phyloP scores from a whole-genome alignment of 2,797 vertebrate genomes.

The Strix occidentalis region DNA sequence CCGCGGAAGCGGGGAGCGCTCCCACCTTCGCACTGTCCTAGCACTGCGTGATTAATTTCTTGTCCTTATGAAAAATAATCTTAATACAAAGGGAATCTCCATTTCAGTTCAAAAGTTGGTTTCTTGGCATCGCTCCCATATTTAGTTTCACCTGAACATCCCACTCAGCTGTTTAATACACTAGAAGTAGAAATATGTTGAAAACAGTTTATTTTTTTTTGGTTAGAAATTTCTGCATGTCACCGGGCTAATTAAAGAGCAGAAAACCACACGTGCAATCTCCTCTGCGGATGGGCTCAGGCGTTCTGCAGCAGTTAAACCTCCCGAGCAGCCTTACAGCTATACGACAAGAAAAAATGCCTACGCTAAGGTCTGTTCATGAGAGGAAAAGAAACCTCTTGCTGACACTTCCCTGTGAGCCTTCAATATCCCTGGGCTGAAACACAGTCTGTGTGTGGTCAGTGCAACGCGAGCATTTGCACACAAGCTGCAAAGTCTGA shows the following conservation, averaged over 20 bases:
- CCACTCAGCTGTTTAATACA: not conserved
- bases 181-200: not conserved
- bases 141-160: not conserved
- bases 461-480: not conserved
- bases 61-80: not conserved
- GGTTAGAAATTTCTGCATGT: not conserved
- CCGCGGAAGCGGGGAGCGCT: not conserved
- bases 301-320: not conserved
- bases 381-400: not conserved
- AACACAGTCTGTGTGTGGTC: not conserved
- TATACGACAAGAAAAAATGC: not conserved
- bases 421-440: not conserved
- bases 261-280: not conserved
- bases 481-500: not conserved
- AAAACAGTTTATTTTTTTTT: not conserved
- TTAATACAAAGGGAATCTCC: not conserved
- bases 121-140: not conserved
- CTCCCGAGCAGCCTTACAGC: not conserved
- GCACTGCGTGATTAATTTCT: not conserved
- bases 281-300: rapidly evolving
- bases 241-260: not conserved
- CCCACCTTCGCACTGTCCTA: not conserved
- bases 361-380: not conserved
- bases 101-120: not conserved
- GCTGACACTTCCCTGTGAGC: not conserved